These are phyloP conservation scores for Gavialis gangeticus DNA, from an alignment of 2,113 vertebrate species.

Conservation along the genomic window DNA sequence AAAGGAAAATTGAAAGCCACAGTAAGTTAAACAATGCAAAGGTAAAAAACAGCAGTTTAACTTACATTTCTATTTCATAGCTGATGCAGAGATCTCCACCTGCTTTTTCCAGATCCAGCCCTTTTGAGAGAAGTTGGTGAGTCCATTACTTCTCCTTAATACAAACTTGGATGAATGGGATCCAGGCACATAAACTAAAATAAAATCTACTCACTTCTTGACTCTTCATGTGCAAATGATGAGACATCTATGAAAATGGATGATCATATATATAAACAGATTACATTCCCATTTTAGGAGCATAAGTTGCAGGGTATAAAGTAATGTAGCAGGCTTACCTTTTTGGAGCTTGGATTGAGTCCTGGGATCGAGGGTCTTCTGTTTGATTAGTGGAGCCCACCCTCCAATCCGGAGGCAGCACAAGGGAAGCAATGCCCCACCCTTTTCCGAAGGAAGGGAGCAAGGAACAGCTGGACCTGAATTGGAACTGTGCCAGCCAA, in stretches of 20 bases:
- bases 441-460: too few species aligned
- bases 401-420: too few species aligned
- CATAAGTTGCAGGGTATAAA: neutral
- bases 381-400: too few species aligned
- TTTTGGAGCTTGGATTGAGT: too few species aligned
- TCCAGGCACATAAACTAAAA: neutral
- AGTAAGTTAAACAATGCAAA: neutral
- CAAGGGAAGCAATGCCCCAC: too few species aligned
- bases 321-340: too few species aligned
- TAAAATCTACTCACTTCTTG: neutral
- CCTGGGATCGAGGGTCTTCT: too few species aligned
- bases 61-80: neutral
- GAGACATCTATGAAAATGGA: neutral
- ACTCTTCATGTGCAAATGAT: neutral
- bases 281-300: neutral
- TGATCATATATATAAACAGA: neutral
- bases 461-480: too few species aligned
- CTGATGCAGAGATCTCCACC: neutral
- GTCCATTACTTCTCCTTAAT: neutral
- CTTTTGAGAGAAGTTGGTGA: neutral
- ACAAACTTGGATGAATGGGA: neutral
- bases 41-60: neutral
- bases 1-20: neutral
- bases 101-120: neutral
- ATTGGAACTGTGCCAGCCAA: too few species aligned